Percentiles rank a stretch among this genome's conserved stretches.
phyloP scores from a whole-genome alignment of 1,140 invertebrate species.

The Drosophila nebulosa region DNA sequence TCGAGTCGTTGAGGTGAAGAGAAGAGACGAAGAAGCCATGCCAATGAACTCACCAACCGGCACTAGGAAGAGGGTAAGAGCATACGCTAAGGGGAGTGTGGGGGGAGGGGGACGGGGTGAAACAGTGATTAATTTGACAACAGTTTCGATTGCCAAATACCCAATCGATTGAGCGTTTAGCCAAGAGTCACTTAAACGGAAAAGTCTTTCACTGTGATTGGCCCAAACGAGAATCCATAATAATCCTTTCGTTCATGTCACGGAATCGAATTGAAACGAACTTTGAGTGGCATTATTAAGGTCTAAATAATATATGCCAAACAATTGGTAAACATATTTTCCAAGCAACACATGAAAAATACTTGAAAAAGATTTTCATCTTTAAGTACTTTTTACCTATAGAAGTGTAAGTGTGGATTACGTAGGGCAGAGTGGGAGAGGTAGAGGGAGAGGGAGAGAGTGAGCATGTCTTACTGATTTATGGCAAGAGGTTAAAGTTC shows the following conservation, averaged over 20 bases:
- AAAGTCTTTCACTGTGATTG: slow-evolving; percentile 15
- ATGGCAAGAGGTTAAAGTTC: background rate
- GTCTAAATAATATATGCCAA: background rate
- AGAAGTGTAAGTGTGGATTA: background rate
- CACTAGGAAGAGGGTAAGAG: too few relatives aligned
- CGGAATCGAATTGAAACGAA: background rate
- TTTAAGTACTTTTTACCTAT: background rate
- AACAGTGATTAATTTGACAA: background rate
- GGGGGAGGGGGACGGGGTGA: background rate
- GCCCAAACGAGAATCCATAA: slow-evolving; percentile 22
- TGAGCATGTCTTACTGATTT: background rate
- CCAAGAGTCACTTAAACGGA: too few relatives aligned
- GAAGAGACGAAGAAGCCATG: slow-evolving; percentile 17
- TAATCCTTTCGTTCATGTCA: slow-evolving; percentile 9
- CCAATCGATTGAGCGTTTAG: too few relatives aligned
- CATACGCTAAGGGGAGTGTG: too few relatives aligned
- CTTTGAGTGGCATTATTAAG: background rate
- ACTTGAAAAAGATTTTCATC: background rate
- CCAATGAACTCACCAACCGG: slow-evolving; percentile 27
- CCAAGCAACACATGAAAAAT: background rate
- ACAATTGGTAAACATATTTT: slow-evolving; percentile 3
- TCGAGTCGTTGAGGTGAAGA: slow-evolving; percentile 2
- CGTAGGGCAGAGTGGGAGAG: background rate
- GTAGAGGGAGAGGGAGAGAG: background rate
- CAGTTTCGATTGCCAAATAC: background rate